These are phyloP conservation scores for Copidosoma aretas DNA, from an alignment of 2,888 invertebrate genomes.

Conservation along the genomic window DNA sequence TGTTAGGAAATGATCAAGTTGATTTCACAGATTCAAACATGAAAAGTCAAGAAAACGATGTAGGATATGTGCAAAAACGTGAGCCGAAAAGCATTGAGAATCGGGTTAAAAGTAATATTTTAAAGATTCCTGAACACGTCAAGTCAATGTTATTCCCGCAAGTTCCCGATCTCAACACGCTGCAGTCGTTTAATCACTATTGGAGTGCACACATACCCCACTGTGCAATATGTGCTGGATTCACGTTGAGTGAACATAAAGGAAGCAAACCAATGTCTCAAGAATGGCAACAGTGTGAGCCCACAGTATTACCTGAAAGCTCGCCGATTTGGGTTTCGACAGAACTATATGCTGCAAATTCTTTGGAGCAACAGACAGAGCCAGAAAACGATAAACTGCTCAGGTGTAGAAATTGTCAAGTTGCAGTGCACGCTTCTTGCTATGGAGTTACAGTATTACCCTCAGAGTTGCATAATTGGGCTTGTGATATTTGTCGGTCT, in stretches of 20 bases:
- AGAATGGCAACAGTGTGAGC: conserved; percentile 58
- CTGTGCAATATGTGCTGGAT: conserved; percentile 68
- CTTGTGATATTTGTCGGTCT: conserved; percentile 61
- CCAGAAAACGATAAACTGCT: conserved; percentile 62
- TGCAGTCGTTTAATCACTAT: conserved; percentile 64
- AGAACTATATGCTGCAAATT: conserved; percentile 58
- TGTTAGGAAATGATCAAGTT: too few relatives aligned
- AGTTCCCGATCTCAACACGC: conserved; percentile 59
- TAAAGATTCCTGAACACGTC: conserved; percentile 55
- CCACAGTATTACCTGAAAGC: conserved; percentile 58
- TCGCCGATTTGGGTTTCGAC: conserved; percentile 61
- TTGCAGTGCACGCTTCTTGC: conserved; percentile 68
- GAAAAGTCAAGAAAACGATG: too few relatives aligned
- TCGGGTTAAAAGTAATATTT: neutral
- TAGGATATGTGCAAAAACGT: too few relatives aligned
- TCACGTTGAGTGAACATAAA: conserved; percentile 56
- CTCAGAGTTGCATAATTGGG: conserved; percentile 58
- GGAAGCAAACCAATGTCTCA: conserved; percentile 56
- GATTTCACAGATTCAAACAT: too few relatives aligned
- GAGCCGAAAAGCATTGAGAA: too few relatives aligned
- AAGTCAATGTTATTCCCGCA: conserved; percentile 62
- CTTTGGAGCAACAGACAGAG: conserved; percentile 56
- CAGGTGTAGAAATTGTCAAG: conserved; percentile 66
- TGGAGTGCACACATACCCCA: conserved; percentile 66
- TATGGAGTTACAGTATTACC: conserved; percentile 60